These are phyloP conservation scores for Pectinophora gossypiella DNA, from an alignment of 1,140 invertebrate genomes.

Conservation along the genomic window DNA sequence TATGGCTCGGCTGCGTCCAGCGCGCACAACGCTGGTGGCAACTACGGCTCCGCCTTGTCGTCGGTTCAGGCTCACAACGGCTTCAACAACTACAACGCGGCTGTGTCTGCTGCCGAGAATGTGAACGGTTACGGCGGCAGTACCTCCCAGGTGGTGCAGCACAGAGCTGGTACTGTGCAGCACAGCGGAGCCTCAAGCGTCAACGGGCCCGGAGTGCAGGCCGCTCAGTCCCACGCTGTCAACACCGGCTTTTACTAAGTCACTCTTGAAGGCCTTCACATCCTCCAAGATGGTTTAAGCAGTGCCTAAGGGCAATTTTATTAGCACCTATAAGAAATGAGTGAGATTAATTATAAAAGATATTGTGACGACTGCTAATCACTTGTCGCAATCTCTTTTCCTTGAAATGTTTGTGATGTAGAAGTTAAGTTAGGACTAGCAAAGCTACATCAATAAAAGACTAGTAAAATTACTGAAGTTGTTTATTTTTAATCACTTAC, in stretches of 20 bases:
- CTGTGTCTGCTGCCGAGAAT: conserved; percentile 41
- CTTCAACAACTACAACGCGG: conserved; percentile 28
- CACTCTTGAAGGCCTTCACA: no score
- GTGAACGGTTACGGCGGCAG: conserved; percentile 37
- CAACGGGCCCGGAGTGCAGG: conserved; percentile 50
- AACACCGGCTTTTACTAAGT: conserved; percentile 49
- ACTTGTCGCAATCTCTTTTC: conserved; percentile 44
- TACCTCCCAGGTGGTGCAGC: conserved; percentile 41
- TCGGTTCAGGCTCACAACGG: conserved; percentile 17
- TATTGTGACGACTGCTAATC: conserved; percentile 35
- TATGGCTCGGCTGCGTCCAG: conserved; percentile 39
- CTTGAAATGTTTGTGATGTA: background rate
- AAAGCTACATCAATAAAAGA: conserved; percentile 22
- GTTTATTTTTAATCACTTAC: no score
- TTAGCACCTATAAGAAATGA: no score
- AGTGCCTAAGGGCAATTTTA: no score
- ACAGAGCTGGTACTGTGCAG: conserved; percentile 29
- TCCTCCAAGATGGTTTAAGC: no score
- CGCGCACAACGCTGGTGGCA: conserved; percentile 31
- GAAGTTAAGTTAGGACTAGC: background rate
- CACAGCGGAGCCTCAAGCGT: conserved; percentile 50
- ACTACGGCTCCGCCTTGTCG: conserved; percentile 37
- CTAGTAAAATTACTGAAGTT: conserved; percentile 6
- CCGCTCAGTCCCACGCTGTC: conserved; percentile 46
- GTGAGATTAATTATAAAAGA: conserved; percentile 20